These are phyloP conservation scores for Xiphophorus hellerii DNA, from an alignment of 2,113 vertebrate species.

Conservation along the genomic window DNA sequence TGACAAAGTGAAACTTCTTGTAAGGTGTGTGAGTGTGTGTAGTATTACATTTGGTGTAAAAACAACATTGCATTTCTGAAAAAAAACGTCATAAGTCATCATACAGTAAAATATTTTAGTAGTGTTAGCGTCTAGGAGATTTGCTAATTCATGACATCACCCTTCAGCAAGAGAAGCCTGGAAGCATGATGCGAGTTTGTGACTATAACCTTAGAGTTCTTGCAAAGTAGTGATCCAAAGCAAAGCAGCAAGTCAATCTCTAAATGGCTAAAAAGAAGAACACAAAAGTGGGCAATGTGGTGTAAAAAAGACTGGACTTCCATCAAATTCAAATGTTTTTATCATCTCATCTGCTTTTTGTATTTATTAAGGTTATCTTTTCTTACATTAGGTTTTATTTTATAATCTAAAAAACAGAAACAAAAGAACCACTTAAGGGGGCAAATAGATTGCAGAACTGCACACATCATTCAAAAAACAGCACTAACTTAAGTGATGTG, in stretches of 20 bases:
- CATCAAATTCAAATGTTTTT: background rate
- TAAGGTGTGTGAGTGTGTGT: too few species aligned
- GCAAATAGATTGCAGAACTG: background rate
- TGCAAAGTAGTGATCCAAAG: background rate
- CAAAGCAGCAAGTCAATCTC: background rate
- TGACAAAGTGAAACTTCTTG: background rate
- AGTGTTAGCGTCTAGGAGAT: background rate
- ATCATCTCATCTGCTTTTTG: background rate
- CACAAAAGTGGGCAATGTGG: too few species aligned
- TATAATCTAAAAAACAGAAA: background rate
- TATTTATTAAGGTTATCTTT: background rate
- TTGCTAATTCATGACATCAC: background rate
- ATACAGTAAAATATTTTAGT: background rate
- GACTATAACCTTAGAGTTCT: background rate
- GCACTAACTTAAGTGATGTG: background rate
- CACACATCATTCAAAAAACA: background rate
- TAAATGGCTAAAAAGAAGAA: background rate
- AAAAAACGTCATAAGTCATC: background rate
- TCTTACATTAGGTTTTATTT: background rate
- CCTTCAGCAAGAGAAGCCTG: background rate
- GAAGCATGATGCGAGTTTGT: background rate
- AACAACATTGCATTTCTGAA: background rate
- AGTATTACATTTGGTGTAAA: background rate
- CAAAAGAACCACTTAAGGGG: background rate
- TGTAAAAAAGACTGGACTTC: background rate